Percentiles rank a stretch among this genome's conserved stretches.
Evolutionary conservation across 2,888 invertebrate species (phyloP).

Genomic region (Netelia inedita): DNA sequence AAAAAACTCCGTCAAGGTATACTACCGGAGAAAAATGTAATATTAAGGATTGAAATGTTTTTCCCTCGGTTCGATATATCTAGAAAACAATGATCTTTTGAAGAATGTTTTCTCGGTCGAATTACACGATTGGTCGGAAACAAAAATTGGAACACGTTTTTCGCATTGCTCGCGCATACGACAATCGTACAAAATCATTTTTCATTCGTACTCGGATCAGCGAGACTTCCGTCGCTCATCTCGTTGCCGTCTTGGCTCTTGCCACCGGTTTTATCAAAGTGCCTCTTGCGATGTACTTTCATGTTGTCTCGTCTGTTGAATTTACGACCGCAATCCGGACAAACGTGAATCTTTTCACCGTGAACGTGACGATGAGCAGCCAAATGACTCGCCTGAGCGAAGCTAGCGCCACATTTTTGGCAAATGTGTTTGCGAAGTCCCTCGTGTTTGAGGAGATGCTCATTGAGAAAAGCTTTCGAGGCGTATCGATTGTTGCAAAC

Average conservation of each 20-base stretch:
- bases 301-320: slow-evolving; percentile 84
- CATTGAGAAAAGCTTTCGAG: slow-evolving; percentile 83
- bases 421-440: slow-evolving; percentile 83
- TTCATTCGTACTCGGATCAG: slow-evolving; percentile 73
- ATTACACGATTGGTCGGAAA: no score
- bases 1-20: no score
- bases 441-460: slow-evolving; percentile 83
- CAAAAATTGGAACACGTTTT: no score
- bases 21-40: no score
- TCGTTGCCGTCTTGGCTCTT: slow-evolving; percentile 70
- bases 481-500: slow-evolving; percentile 84
- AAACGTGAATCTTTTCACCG: slow-evolving; percentile 83
- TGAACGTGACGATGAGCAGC: slow-evolving; percentile 84
- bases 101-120: no score
- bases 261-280: slow-evolving; percentile 75
- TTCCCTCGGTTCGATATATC: no score
- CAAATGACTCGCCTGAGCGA: slow-evolving; percentile 84
- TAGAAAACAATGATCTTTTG: no score
- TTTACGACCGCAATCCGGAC: slow-evolving; percentile 83
- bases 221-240: slow-evolving; percentile 60
- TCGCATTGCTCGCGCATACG: no score
- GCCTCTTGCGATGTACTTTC: slow-evolving; percentile 83
- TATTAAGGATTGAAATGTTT: no score
- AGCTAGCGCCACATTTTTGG: slow-evolving; percentile 82
- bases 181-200: slow-evolving; percentile 63